phyloP scores from a whole-genome alignment of 2,797 vertebrate species.

The Galago senegalensis region DNA sequence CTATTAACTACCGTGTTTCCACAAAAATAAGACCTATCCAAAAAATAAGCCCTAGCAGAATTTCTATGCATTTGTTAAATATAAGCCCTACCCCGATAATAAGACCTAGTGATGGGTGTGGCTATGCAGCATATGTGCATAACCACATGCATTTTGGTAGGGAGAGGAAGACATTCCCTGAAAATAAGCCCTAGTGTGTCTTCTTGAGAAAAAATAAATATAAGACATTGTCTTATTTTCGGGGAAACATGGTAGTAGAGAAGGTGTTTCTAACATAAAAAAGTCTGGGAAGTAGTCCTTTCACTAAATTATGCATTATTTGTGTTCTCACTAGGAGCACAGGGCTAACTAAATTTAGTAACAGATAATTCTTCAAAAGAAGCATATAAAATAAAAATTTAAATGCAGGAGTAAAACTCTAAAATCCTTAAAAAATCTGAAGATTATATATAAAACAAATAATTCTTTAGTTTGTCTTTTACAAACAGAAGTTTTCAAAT shows the following conservation, averaged over 20 bases:
- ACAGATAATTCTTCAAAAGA: not conserved
- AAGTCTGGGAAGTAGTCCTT: slow-evolving; percentile 1
- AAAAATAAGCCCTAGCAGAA: too few species aligned
- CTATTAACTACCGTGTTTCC: not conserved
- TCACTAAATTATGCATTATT: slow-evolving; percentile 19
- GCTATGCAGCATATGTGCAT: too few species aligned
- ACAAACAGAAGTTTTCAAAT: slow-evolving; percentile 49
- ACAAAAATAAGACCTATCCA: too few species aligned
- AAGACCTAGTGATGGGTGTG: too few species aligned
- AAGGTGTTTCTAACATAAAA: not conserved
- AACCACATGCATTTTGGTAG: too few species aligned
- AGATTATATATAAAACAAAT: slow-evolving; percentile 45
- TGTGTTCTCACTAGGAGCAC: slow-evolving; percentile 5
- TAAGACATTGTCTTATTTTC: too few species aligned
- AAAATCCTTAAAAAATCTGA: slow-evolving; percentile 40
- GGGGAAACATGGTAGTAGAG: too few species aligned
- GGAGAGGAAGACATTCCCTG: too few species aligned
- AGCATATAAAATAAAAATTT: slow-evolving; percentile 26
- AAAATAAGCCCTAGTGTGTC: too few species aligned
- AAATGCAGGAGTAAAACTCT: slow-evolving; percentile 20
- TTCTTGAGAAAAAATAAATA: too few species aligned
- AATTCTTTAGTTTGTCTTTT: slow-evolving; percentile 39
- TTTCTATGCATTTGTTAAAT: too few species aligned
- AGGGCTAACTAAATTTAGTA: slow-evolving; percentile 58
- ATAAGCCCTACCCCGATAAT: too few species aligned